Evolutionary conservation across 2,113 vertebrate genomes (phyloP).

Genomic region (Eira barbara): DNA sequence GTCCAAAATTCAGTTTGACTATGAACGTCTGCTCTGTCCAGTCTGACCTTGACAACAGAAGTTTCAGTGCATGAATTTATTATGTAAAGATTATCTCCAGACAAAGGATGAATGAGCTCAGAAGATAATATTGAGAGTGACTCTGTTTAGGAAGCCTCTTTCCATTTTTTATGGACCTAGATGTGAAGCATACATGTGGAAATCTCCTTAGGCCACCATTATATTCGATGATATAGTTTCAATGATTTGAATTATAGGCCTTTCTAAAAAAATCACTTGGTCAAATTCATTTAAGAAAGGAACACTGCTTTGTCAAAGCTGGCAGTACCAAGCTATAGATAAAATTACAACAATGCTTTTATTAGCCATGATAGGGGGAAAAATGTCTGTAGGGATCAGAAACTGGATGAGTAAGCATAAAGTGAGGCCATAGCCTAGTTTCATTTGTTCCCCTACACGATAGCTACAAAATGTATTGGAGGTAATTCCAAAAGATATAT

Average conservation of each 20-base stretch:
- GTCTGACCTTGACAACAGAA: conserved; percentile 45
- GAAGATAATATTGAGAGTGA: conserved; percentile 37
- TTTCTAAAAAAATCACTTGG: conserved; percentile 59
- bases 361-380: background rate
- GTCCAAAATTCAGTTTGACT: conserved; percentile 39
- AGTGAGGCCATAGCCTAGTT: background rate
- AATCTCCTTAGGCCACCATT: conserved; percentile 40
- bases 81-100: background rate
- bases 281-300: conserved; percentile 59
- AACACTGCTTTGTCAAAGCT: conserved; percentile 37
- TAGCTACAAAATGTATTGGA: conserved; percentile 56
- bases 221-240: background rate
- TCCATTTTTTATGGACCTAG: conserved; percentile 27
- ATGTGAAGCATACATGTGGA: conserved; percentile 2
- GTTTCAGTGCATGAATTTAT: conserved; percentile 46
- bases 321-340: background rate
- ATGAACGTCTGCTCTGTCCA: background rate
- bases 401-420: conserved; percentile 29
- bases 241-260: conserved; percentile 59
- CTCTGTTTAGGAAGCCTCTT: conserved; percentile 30
- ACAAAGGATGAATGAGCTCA: conserved; percentile 24
- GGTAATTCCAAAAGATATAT: conserved; percentile 70
- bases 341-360: conserved; percentile 49
- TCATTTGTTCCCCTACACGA: conserved; percentile 24
- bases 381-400: conserved; percentile 36